Evolutionary conservation across 1,140 invertebrate genomes (phyloP), one percentile per base, ranked within the genome.

Genomic region (Teleogryllus occipitalis): DNA sequence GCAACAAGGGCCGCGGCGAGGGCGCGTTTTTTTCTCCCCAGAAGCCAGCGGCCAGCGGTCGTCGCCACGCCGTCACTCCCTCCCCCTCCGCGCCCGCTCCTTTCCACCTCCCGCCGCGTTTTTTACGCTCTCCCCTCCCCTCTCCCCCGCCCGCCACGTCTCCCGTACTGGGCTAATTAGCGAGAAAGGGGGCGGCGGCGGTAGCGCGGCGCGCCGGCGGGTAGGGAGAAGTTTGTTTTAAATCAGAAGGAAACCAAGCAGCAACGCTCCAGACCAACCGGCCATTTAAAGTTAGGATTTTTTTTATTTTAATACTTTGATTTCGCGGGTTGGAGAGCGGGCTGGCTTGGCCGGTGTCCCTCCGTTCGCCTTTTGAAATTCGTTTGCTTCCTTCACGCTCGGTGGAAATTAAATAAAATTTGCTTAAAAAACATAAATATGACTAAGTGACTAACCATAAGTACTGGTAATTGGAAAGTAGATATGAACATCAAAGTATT

Each of bases 201-300:
- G 10, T 65, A 39, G 27, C 27, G 27, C 10, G 10, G 18, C 54
- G 54, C 54, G 54, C 18, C 54, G 10, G 54, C 54, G 54, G 54
- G 54, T 14, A 18, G 54, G 54, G 54, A 65, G 54, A 65, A 65
- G 54, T 65, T 65, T 65, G 54, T 65, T 65, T 65, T 65, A 65
- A 65, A 65, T 65, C 54, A 65, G 54, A 65, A 65, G 54, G 54
- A 65, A 65, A 65, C 54, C 54, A 65, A 65, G 54, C 54, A 65
- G 54, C 54, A 65, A 65, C 54, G 18, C 54, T 65, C 54, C 18
- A 65, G 54, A 65, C 54, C 54, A 65, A 10, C 54, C 54, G 54
- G 18, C 54, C 54, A 65, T 65, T 65, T 65, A 14, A 10, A 65
- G 54, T 65, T 65, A 18, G 54, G 54, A 65, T 65, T 65, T 65